A percentile compares a stretch with the other conserved stretches of the same genome.
Evolutionary conservation across 2,797 vertebrate species (phyloP).

Genomic region (Hyperoplus lanceolatus): DNA sequence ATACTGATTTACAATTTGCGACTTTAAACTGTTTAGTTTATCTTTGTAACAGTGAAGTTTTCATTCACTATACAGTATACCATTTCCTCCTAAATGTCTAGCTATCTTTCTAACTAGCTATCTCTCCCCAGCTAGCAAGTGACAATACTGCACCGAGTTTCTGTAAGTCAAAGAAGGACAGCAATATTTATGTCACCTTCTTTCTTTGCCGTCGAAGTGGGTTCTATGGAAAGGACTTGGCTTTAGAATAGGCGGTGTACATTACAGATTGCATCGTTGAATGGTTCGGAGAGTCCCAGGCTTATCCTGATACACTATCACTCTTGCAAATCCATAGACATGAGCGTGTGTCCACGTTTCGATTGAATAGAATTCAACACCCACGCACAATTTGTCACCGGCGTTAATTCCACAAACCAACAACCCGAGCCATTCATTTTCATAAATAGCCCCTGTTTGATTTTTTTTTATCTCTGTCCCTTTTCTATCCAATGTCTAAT

Average conservation of each 20-base stretch:
- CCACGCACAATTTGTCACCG: conserved; percentile 70
- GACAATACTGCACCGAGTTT: conserved; percentile 19
- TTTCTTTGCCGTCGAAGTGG: conserved; percentile 25
- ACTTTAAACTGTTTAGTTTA: too few relatives aligned
- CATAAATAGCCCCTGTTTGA: conserved; percentile 63
- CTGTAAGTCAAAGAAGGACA: conserved; percentile 24
- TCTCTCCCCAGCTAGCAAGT: neutral
- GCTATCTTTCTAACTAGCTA: neutral
- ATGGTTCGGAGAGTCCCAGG: conserved; percentile 52
- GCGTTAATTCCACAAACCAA: conserved; percentile 71
- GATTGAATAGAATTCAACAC: conserved; percentile 64
- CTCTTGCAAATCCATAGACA: conserved; percentile 57
- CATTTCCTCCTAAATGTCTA: neutral
- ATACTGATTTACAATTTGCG: neutral
- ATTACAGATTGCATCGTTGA: conserved; percentile 69
- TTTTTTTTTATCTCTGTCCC: conserved; percentile 64
- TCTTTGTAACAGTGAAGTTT: too few relatives aligned
- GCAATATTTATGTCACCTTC: conserved; percentile 18
- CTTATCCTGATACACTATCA: conserved; percentile 67
- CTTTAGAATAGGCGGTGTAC: conserved; percentile 43
- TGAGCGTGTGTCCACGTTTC: conserved; percentile 38
- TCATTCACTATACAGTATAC: too few relatives aligned
- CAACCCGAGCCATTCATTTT: conserved; percentile 63
- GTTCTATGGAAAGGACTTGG: conserved; percentile 41
- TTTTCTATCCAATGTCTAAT: conserved; percentile 59